Evolutionary conservation across 30 jellyfish, hydroid and myxozoan genomes (phyloP).

Genomic region (Pseudorhiza aurosa): DNA sequence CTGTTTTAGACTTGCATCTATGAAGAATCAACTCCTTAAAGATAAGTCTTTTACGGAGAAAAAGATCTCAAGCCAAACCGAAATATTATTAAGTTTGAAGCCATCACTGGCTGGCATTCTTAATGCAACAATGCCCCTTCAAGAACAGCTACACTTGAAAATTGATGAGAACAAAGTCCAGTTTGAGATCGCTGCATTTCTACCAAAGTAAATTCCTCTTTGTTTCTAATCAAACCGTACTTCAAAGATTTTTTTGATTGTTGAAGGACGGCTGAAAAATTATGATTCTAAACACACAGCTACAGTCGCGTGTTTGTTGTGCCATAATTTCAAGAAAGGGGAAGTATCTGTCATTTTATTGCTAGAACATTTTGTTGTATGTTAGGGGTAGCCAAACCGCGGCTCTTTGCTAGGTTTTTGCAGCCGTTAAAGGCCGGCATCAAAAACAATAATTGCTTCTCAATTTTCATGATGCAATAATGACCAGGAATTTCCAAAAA

Average conservation of each 20-base stretch:
- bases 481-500: no score
- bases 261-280: no score
- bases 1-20: slow-evolving; percentile 59
- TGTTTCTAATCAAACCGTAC: not conserved
- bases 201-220: slow-evolving; percentile 81
- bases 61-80: slow-evolving; percentile 51
- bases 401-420: no score
- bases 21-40: slow-evolving; percentile 66
- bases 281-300: no score
- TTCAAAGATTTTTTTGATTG: not conserved
- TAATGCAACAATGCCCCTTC: slow-evolving; percentile 86
- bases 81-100: slow-evolving; percentile 36
- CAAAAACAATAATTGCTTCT: no score
- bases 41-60: slow-evolving; percentile 50
- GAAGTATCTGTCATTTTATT: no score
- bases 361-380: no score
- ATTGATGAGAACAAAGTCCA: slow-evolving; percentile 74
- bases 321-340: no score
- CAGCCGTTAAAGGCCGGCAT: no score
- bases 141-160: slow-evolving; percentile 75
- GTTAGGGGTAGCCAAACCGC: no score
- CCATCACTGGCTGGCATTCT: slow-evolving; percentile 74
- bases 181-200: slow-evolving; percentile 73
- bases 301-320: no score
- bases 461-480: no score